Percentiles rank a stretch among this genome's conserved stretches.
Conservation (phyloP, 2,113 vertebrate species). For the Cygnus atratus region DNA sequence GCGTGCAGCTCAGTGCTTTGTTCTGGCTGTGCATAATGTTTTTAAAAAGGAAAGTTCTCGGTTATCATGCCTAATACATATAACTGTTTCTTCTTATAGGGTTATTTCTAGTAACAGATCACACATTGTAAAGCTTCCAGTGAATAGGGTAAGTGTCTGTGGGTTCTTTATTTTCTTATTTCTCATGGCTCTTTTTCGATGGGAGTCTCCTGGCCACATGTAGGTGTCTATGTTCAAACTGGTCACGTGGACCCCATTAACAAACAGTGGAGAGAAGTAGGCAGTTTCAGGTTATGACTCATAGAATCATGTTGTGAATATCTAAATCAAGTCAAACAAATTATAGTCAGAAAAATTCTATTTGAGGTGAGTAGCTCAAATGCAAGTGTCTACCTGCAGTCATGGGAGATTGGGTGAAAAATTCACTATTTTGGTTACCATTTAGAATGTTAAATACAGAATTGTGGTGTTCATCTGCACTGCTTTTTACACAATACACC, state of each 20-base stretch:
- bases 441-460: not conserved
- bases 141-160: constrained; percentile 85
- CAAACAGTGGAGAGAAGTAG: not conserved
- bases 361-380: not conserved
- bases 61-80: not conserved
- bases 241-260: not conserved
- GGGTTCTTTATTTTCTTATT: not conserved
- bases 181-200: not conserved
- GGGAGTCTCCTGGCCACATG: not conserved
- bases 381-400: not conserved
- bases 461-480: not conserved
- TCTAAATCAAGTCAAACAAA: not conserved
- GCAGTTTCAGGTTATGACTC: not conserved
- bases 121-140: constrained; percentile 91
- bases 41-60: not conserved
- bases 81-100: constrained; percentile 77
- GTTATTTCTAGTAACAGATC: constrained; percentile 94
- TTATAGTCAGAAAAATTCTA: not conserved
- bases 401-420: not conserved
- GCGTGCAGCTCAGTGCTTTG: not conserved
- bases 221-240: not conserved
- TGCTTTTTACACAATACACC: too few species aligned
- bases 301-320: not conserved
- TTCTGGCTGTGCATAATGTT: not conserved
- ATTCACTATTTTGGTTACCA: not conserved